Percentiles rank a stretch among this genome's conserved stretches.
phyloP scores from a whole-genome alignment of 1,140 invertebrate species.

The Diuraphis noxia region DNA sequence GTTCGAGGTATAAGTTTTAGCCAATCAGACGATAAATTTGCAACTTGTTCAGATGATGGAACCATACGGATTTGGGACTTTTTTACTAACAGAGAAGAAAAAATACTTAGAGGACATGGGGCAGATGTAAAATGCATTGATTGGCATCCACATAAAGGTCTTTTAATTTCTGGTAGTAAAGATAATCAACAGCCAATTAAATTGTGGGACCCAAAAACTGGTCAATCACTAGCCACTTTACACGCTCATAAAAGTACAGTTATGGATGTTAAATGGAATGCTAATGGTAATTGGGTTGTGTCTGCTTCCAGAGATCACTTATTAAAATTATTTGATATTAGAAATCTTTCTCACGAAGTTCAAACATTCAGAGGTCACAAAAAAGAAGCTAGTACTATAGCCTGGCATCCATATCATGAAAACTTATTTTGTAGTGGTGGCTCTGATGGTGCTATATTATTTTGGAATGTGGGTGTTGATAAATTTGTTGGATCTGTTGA shows the following conservation, averaged over 20 bases:
- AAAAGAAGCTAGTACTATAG: constrained; percentile 95
- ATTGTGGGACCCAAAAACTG: constrained; percentile 97
- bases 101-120: constrained; percentile 94
- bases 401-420: constrained; percentile 98
- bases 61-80: constrained; percentile 99
- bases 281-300: constrained; percentile 99
- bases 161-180: constrained; percentile 97
- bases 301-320: constrained; percentile 97
- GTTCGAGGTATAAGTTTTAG: constrained; percentile 99
- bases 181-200: constrained; percentile 99
- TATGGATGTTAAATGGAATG: constrained; percentile 99
- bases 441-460: constrained; percentile 95
- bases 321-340: constrained; percentile 96
- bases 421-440: constrained; percentile 94
- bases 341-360: constrained; percentile 90
- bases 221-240: constrained; percentile 81
- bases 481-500: constrained; percentile 98
- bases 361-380: constrained; percentile 98
- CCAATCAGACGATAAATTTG: constrained; percentile 97
- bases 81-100: constrained; percentile 93
- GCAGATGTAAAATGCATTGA: constrained; percentile 99
- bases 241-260: constrained; percentile 99
- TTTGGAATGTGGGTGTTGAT: constrained; percentile 94
- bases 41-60: constrained; percentile 98
- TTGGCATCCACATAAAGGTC: constrained; percentile 97